phyloP scores from a whole-genome alignment of 2,888 invertebrate species.

The Stenchaetothrips biformis region DNA sequence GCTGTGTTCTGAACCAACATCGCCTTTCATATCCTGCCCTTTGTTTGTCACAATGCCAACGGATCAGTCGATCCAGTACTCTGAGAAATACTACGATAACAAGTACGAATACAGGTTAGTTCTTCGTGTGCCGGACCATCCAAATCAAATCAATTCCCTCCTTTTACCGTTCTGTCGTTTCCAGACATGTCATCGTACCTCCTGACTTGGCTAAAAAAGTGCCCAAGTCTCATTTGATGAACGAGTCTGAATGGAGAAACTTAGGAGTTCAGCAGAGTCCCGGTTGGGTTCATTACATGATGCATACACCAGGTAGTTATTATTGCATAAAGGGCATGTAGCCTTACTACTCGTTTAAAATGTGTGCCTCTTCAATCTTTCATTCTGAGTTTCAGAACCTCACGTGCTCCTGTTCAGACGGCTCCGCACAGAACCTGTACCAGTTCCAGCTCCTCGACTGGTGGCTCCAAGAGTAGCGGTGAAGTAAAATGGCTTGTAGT shows the following conservation, averaged over 20 bases:
- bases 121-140: not conserved
- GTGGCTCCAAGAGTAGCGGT: not conserved
- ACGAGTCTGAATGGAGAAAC: slow-evolving; percentile 88
- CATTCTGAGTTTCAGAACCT: slow-evolving; percentile 63
- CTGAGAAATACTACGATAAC: slow-evolving; percentile 89
- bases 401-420: slow-evolving; percentile 79
- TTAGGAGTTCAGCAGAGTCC: slow-evolving; percentile 95
- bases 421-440: slow-evolving; percentile 19
- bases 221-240: slow-evolving; percentile 89
- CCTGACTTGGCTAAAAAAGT: slow-evolving; percentile 86
- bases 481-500: not conserved
- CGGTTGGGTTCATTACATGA: slow-evolving; percentile 97
- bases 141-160: not conserved
- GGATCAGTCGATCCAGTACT: slow-evolving; percentile 67
- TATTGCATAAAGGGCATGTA: not conserved
- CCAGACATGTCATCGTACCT: slow-evolving; percentile 89
- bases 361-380: slow-evolving; percentile 32
- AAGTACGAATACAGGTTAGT: slow-evolving; percentile 85
- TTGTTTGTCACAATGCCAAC: too few species aligned
- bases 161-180: slow-evolving; percentile 37
- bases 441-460: not conserved
- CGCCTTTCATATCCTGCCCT: too few species aligned
- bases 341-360: slow-evolving; percentile 20
- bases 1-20: too few species aligned
- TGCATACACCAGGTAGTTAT: slow-evolving; percentile 77